Evolutionary conservation across 2,113 vertebrate genomes (phyloP).

Genomic region (Rhinopomastus cyanomelas): DNA sequence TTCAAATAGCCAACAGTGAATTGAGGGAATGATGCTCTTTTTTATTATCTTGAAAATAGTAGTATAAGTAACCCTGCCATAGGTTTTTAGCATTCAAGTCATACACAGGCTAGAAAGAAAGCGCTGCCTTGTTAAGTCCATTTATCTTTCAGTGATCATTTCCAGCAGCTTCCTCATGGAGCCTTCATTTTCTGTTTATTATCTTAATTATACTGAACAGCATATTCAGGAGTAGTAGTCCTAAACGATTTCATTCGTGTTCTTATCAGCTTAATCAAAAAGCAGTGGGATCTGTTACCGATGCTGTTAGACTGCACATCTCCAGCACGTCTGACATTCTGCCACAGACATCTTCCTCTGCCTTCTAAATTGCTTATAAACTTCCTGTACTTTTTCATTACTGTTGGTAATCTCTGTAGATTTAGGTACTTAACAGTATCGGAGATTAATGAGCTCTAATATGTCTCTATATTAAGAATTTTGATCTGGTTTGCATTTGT

Average conservation of each 20-base stretch:
- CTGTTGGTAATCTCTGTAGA: not conserved
- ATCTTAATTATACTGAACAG: not conserved
- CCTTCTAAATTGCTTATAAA: not conserved
- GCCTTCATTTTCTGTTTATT: not conserved
- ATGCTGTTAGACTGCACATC: not conserved
- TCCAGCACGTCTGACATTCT: not conserved
- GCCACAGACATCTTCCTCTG: not conserved
- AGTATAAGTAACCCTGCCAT: not conserved
- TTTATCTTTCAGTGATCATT: not conserved
- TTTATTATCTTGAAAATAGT: not conserved
- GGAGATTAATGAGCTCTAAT: not conserved
- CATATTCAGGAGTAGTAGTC: not conserved
- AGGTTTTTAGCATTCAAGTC: not conserved
- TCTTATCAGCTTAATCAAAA: not conserved
- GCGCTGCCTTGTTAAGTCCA: not conserved
- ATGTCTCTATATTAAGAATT: not conserved
- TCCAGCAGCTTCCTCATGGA: not conserved
- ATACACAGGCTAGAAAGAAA: not conserved
- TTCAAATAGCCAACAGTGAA: not conserved
- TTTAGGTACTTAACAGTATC: not conserved
- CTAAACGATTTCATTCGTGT: not conserved
- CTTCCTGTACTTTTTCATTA: not conserved
- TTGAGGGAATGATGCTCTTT: not conserved
- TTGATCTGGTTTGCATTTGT: not conserved
- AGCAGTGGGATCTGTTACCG: no score